Evolutionary conservation across 2,888 invertebrate genomes (phyloP).

Genomic region (Anthrax anthrax): DNA sequence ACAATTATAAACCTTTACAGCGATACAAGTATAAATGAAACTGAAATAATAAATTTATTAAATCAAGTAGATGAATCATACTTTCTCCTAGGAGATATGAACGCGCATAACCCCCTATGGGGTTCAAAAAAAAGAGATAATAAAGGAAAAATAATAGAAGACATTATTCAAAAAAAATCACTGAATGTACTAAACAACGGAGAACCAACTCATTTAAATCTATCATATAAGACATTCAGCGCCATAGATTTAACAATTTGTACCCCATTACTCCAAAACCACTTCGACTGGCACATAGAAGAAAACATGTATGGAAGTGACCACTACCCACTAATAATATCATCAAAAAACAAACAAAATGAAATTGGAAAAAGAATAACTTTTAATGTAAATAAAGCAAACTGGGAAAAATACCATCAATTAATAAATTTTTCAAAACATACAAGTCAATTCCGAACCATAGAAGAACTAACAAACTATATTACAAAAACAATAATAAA

Average conservation of each 20-base stretch:
- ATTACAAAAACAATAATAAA: background rate
- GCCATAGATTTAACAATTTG: background rate
- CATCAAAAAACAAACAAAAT: background rate
- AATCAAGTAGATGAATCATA: background rate
- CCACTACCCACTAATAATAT: slow-evolving; percentile 1
- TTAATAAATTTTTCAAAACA: background rate
- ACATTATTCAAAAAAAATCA: background rate
- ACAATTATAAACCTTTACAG: slow-evolving; percentile 2
- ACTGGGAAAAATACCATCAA: background rate
- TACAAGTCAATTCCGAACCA: background rate
- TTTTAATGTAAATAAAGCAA: background rate
- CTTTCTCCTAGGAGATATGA: background rate
- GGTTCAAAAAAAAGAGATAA: background rate
- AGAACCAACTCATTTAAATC: background rate
- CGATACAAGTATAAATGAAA: background rate
- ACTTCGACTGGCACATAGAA: slow-evolving; percentile 3
- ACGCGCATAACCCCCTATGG: background rate
- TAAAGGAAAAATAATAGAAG: background rate
- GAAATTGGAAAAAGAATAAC: background rate
- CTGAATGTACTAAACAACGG: slow-evolving; percentile 4
- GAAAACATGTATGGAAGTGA: slow-evolving; percentile 3
- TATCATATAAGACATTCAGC: background rate
- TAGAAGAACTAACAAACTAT: background rate
- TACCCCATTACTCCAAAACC: background rate
- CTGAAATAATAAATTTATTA: background rate